These are phyloP conservation scores for Rhynchophorus ferrugineus DNA, from an alignment of 1,140 invertebrate genomes.

Conservation along the genomic window DNA sequence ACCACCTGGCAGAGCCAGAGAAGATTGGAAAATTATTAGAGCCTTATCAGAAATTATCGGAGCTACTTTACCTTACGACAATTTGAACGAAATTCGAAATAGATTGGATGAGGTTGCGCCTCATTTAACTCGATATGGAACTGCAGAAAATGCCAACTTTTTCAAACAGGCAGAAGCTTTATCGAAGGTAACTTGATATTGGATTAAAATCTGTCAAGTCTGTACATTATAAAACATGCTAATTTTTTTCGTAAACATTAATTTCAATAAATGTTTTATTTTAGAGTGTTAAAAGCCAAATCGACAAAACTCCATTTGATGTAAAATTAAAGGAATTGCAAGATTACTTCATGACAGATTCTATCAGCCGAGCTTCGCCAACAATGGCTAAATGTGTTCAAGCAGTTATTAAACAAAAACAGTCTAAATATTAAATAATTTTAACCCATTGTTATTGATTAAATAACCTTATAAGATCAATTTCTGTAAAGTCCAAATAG, in stretches of 20 bases:
- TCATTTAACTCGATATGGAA: slow-evolving; percentile 76
- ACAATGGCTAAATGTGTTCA: slow-evolving; percentile 99
- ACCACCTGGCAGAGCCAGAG: slow-evolving; percentile 86
- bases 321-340: slow-evolving; percentile 74
- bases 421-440: slow-evolving; percentile 44
- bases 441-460: neutral
- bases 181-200: slow-evolving; percentile 31
- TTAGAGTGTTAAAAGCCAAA: slow-evolving; percentile 32
- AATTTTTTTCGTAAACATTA: neutral
- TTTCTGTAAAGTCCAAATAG: neutral
- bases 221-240: neutral
- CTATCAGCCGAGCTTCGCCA: slow-evolving; percentile 89
- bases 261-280: slow-evolving; percentile 8
- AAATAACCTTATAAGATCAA: neutral
- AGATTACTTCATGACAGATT: slow-evolving; percentile 98
- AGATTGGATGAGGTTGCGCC: slow-evolving; percentile 83
- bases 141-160: slow-evolving; percentile 77
- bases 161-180: slow-evolving; percentile 58
- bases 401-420: slow-evolving; percentile 73
- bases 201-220: neutral
- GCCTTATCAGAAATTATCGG: slow-evolving; percentile 71
- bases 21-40: slow-evolving; percentile 97
- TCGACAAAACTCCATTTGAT: slow-evolving; percentile 58
- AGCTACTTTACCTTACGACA: slow-evolving; percentile 81
- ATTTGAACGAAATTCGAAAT: slow-evolving; percentile 70